A percentile compares a stretch with the other conserved stretches of the same genome.
Evolutionary conservation across 2,888 invertebrate species (phyloP).

Genomic region (Steinernema hermaphroditum): DNA sequence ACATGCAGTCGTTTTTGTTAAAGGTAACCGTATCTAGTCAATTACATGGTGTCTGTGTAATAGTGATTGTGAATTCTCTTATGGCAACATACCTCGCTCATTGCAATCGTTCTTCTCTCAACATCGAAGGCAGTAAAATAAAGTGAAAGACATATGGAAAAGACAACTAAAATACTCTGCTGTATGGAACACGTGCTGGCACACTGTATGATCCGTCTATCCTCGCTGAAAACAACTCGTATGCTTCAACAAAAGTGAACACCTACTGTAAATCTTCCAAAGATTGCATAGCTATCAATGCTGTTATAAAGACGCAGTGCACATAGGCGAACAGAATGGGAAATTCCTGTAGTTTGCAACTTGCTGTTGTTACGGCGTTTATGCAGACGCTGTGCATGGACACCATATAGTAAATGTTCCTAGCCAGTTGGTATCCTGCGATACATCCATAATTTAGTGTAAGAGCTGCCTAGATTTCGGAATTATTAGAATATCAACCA

Average conservation of each 20-base stretch:
- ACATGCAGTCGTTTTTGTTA: no score
- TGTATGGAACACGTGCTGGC: conserved; percentile 15
- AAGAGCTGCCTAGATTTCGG: conserved; percentile 34
- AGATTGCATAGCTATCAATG: conserved; percentile 2
- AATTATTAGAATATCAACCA: neutral
- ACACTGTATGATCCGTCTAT: neutral
- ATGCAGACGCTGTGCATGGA: conserved; percentile 39
- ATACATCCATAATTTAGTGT: conserved; percentile 41
- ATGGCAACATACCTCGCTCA: neutral
- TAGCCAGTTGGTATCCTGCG: conserved; percentile 38
- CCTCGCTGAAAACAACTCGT: neutral
- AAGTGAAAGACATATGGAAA: conserved; percentile 9
- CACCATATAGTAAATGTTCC: conserved; percentile 41
- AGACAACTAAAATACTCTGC: conserved; percentile 14
- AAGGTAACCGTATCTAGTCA: no score
- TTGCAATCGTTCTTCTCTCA: neutral
- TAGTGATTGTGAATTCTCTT: no score
- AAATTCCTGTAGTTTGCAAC: conserved; percentile 45
- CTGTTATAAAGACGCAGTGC: conserved; percentile 27
- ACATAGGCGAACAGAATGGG: conserved; percentile 41
- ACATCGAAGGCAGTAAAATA: conserved; percentile 27
- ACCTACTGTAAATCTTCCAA: neutral
- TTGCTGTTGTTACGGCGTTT: conserved; percentile 37
- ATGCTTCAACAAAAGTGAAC: neutral
- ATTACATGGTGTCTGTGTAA: no score